Base-by-base conservation (phyloP, 64 coral and sea anemone genomes). In the Cladopsammia gracilis region DNA sequence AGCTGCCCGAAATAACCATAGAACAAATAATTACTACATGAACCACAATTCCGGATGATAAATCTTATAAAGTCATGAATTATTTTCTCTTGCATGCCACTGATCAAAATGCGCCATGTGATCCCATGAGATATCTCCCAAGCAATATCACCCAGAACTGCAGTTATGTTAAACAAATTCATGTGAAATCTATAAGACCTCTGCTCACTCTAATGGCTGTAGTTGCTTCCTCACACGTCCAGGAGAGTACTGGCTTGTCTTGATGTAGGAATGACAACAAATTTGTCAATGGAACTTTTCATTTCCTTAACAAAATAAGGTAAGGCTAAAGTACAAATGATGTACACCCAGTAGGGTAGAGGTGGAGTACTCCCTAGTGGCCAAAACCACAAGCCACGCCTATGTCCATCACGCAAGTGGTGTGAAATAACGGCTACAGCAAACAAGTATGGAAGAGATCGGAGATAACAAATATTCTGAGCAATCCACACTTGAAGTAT, bases 301-400 rank as follows among this genome's bases (percentile, higher is more conserved):
- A 48, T 9, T 51, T 85, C 71, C 49, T 72, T 93, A 11, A 93
- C 51, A 49, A 90, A 16, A 15, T 48, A 45, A 19, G 97, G 97
- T 57, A 96, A 76, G 0, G 60, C 25, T 6, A 96, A 18, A n/a
- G 80, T 67, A 88, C 65, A 87, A n/a, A 61, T 44, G 25, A 98
- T 50, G 52, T 98, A 98, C n/a, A 96, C 19, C 91, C 97, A 90
- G 70, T 93, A 98, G 0, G 91, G 97, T 20, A 98, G 46, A 8
- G 97, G 82, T 78, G 67, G 90, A 14, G 91, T 96, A 12, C 81
- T 96, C 52, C 94, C 94, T 25, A 98, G 16, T 54, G 97, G 94
- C 97, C 97, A 98, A 60, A 93, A 96, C 97, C 97, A 98, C 25
- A 98, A 79, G 5, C 97, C 94, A 49, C 88, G 80, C 60, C 97